Base-by-base conservation (phyloP, 2,888 invertebrate species). In the Eristalinus sepulchralis region DNA sequence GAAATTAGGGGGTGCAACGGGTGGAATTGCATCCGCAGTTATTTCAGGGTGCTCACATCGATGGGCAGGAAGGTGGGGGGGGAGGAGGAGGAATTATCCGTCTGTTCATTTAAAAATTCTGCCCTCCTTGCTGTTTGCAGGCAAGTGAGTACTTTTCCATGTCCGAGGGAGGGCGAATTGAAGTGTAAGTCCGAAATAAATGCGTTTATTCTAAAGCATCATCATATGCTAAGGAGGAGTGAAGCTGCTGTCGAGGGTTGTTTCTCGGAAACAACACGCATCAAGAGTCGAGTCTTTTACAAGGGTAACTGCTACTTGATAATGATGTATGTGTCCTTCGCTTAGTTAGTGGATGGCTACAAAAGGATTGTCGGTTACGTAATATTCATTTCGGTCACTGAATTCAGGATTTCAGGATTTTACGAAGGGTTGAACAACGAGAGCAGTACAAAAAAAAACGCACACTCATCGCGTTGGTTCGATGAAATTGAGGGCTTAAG, bases 101-200 rank as follows among this genome's bases (percentile, higher is more conserved):
- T 64, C 22, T 39, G 34, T 77, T 57, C 59, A 67, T 67, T 47
- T n/a, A 75, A 27, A 71, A 76, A 57, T 53, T 9, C 62, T 67
- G 66, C 71, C 39, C 60, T 55, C 39, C 60, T 55, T 78, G 63
- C 67, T 71, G 67, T 66, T 64, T 75, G 63, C 64, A 33, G 39
- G 47, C 17, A 17, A 47, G 47, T 73, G 67, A 76, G 76, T 80
- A 71, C 67, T 80, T 75, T 75, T 70, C 34, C 57, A 63, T 71
- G 70, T 75, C 47, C 17, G 13, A 27, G 78, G 60, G 73, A 24
- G 33, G 27, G 27, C 27, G 60, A 77, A 85, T 82, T 72, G 90
- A 47, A 90, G 91, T 91, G 91, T 91, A 90, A 90, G 91, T 91
- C 90, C 89, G 90, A 91, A 91, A 90, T 91, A 91, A 91, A 91